Evolutionary conservation across 2,113 vertebrate genomes (phyloP), one percentile per base, ranked within the genome.

Genomic region (Ceyx cyanopectus): DNA sequence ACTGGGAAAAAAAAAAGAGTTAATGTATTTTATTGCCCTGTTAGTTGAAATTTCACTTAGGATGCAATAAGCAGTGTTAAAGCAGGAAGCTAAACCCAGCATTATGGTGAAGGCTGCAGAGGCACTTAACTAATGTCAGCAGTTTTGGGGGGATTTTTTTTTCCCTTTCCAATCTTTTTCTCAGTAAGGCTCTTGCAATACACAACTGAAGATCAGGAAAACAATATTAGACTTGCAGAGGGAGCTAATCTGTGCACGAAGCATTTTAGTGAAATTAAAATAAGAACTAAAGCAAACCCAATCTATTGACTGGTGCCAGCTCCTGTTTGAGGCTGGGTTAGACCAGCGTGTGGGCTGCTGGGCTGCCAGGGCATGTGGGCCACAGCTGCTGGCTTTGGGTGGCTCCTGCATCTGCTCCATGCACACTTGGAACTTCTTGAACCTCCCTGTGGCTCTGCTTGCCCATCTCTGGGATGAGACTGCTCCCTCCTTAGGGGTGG

Each of bases 191-290:
- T 80, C 57, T 84, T 57, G 48, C 26, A 85, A 32, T 85, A 82
- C 56, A 17, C 63, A 18, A 89, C 73, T 62, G 58, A 85, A 87
- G 81, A 92, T 89, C 70, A 54, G n/a, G 32, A 62, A 92, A 95
- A 80, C 60, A 85, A 6, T 53, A 48, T 91, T 83, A 65, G 63
- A 62, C 81, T 89, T 91, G 60, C 81, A 85, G 68, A 40, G 46
- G 41, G 54, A 95, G 70, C 93, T 92, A 80, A 92, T 92, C 81
- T 70, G 27, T 82, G 72, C 91, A 89, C 84, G 80, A 77, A 83
- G 56, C 53, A 10, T 93, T 96, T 94, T 77, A 87, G 81, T 32
- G 54, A 65, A 78, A 70, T 90, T 75, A 88, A 90, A 96, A 79
- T 76, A 68, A 81, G 76, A 90, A 9, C 51, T 69, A 32, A 81